Evolutionary conservation across 2,797 vertebrate species (phyloP).

Genomic region (Allobates femoralis): DNA sequence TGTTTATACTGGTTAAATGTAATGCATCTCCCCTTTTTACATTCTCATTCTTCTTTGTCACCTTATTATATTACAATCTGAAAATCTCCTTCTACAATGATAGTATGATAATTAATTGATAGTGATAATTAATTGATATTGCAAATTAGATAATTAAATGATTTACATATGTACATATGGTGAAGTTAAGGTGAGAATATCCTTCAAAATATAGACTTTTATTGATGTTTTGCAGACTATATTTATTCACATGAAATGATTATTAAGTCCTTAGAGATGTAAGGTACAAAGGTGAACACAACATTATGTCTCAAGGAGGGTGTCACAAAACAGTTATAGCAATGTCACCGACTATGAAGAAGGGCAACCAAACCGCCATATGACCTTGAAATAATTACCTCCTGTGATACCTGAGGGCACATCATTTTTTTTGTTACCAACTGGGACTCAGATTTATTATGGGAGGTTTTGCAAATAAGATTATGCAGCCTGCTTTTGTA

Average conservation of each 20-base stretch:
- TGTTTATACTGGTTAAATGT: neutral
- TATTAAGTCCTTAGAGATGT: neutral
- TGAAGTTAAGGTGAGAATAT: neutral
- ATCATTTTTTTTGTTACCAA: neutral
- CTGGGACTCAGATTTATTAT: neutral
- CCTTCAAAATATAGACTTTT: neutral
- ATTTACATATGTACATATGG: neutral
- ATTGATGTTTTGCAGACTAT: neutral
- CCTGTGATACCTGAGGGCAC: neutral
- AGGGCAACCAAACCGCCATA: neutral
- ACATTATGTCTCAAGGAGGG: neutral
- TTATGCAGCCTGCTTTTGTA: no score
- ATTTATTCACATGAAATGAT: neutral
- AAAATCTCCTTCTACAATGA: neutral
- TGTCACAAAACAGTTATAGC: neutral
- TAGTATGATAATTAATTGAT: neutral
- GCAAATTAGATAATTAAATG: neutral
- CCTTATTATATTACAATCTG: neutral
- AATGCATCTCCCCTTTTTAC: neutral
- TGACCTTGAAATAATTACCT: conserved; percentile 14
- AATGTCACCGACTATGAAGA: neutral
- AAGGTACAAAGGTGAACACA: neutral
- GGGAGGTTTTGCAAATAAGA: neutral
- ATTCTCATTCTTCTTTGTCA: neutral
- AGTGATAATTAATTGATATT: neutral